These are phyloP conservation scores for Eristalinus aeneus DNA, from an alignment of 2,888 invertebrate species.

Conservation along the genomic window DNA sequence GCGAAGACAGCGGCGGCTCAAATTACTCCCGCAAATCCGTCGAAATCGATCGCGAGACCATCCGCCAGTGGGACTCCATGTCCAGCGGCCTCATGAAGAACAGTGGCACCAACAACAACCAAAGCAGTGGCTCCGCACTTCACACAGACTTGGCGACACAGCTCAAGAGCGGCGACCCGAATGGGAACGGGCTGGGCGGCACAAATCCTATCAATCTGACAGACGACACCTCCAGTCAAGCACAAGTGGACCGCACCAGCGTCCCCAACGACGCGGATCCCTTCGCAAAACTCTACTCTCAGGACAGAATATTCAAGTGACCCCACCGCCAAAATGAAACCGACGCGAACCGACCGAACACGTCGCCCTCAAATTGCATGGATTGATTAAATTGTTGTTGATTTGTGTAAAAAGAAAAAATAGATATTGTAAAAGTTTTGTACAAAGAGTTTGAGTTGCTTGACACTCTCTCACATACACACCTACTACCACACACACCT, in stretches of 20 bases:
- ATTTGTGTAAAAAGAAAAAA: conserved; percentile 25
- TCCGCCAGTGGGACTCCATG: conserved; percentile 94
- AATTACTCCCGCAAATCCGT: conserved; percentile 81
- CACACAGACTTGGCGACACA: background rate
- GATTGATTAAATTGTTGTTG: conserved; percentile 28
- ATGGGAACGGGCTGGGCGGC: conserved; percentile 32
- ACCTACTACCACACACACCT: conserved; percentile 61
- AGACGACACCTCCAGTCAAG: conserved; percentile 2
- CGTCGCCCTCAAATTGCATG: conserved; percentile 21
- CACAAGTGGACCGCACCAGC: background rate
- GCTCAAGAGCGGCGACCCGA: conserved; percentile 22
- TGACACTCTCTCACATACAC: conserved; percentile 19
- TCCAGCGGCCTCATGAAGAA: conserved; percentile 89
- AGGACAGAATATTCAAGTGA: conserved; percentile 45
- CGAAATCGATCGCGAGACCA: conserved; percentile 91
- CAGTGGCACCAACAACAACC: conserved; percentile 48
- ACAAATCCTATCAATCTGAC: conserved; percentile 2
- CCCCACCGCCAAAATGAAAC: background rate
- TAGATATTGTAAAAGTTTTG: background rate
- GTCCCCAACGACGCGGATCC: conserved; percentile 1
- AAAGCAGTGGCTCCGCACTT: conserved; percentile 6
- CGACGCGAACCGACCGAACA: background rate
- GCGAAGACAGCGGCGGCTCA: conserved; percentile 77
- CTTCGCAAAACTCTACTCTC: conserved; percentile 37
- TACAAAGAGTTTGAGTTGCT: background rate